Evolutionary conservation across 2,888 invertebrate genomes (phyloP).

Genomic region (Pherbina coryleti): DNA sequence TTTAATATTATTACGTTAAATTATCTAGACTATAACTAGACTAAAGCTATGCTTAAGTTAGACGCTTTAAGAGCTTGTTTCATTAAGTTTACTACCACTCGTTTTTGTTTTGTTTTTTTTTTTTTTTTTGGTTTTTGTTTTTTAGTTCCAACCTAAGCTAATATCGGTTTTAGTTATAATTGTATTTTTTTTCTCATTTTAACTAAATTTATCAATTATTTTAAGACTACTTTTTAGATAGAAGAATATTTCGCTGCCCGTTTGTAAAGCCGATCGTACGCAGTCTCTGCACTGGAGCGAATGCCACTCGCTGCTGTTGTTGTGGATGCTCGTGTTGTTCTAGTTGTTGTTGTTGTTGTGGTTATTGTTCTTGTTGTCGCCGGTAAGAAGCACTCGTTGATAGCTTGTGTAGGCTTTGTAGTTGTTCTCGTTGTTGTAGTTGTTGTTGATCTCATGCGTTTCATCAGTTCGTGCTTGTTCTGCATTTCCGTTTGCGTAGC

Average conservation of each 20-base stretch:
- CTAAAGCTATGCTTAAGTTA: no score
- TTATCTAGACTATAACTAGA: no score
- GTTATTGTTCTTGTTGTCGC: neutral
- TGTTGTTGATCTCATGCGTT: neutral
- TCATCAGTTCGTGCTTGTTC: neutral
- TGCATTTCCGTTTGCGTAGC: constrained; percentile 10
- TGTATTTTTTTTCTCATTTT: neutral
- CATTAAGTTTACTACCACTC: neutral
- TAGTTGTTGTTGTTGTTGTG: constrained; percentile 14
- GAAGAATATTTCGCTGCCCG: constrained; percentile 55
- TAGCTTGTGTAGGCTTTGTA: neutral
- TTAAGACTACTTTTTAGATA: constrained; percentile 43
- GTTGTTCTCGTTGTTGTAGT: neutral
- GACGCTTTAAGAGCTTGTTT: no score
- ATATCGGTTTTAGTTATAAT: neutral
- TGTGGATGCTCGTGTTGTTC: constrained; percentile 27
- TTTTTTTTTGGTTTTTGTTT: neutral
- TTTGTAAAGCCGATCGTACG: constrained; percentile 48
- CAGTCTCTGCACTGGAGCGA: constrained; percentile 37
- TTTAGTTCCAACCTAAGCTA: neutral
- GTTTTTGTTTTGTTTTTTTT: neutral
- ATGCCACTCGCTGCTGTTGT: constrained; percentile 26
- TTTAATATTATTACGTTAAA: no score
- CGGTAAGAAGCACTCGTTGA: neutral
- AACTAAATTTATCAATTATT: neutral